Evolutionary conservation across 2,888 invertebrate genomes (phyloP).

Genomic region (Megaustenia siamemsis): DNA sequence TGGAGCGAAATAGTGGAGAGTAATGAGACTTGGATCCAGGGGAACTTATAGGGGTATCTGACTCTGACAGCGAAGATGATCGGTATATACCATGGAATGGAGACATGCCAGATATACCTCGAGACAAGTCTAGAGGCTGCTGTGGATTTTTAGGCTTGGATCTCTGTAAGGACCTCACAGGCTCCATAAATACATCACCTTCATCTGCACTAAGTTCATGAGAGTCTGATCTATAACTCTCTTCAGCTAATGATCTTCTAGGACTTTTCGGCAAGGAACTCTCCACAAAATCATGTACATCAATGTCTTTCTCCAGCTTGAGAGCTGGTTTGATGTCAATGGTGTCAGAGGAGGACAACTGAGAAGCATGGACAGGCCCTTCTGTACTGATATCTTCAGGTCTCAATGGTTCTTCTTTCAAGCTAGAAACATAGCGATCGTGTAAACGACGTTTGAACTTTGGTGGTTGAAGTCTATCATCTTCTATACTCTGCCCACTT

Average conservation of each 20-base stretch:
- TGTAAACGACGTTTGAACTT: constrained; percentile 77
- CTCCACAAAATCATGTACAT: constrained; percentile 34
- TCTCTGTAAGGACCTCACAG: constrained; percentile 54
- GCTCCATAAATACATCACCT: constrained; percentile 71
- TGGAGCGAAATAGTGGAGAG: constrained; percentile 66
- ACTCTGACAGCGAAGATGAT: constrained; percentile 61
- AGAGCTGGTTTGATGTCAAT: constrained; percentile 42
- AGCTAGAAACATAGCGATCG: constrained; percentile 75
- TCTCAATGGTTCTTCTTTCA: constrained; percentile 54
- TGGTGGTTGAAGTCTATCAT: constrained; percentile 64
- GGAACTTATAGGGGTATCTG: constrained; percentile 60
- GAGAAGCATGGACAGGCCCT: constrained; percentile 26
- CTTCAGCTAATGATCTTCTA: constrained; percentile 52
- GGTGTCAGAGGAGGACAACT: constrained; percentile 24
- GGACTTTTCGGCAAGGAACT: constrained; percentile 55
- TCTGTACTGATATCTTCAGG: constrained; percentile 60
- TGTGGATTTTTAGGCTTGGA: constrained; percentile 43
- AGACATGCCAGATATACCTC: constrained; percentile 49
- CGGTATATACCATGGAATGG: constrained; percentile 50
- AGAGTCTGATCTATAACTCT: constrained; percentile 59
- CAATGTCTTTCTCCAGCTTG: constrained; percentile 50
- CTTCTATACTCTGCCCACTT: constrained; percentile 58
- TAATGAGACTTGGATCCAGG: constrained; percentile 61
- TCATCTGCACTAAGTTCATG: constrained; percentile 64
- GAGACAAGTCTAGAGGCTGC: constrained; percentile 64